phyloP scores from a whole-genome alignment of 2,797 vertebrate genomes.

The Dryobates pubescens region DNA sequence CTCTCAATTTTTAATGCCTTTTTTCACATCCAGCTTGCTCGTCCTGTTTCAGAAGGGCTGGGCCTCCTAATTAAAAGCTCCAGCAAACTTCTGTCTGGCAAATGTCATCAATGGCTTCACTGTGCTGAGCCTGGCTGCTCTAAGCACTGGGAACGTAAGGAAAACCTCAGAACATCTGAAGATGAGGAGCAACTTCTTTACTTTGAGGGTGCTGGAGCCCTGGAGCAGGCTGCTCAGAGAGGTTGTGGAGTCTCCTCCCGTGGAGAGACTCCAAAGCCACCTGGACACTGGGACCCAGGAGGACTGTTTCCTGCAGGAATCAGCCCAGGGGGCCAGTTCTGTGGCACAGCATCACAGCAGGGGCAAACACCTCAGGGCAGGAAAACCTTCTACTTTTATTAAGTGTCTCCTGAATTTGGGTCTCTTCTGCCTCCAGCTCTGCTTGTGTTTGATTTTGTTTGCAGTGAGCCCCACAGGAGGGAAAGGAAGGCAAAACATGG shows the following conservation, averaged over 20 bases:
- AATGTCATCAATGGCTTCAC: conserved; percentile 38
- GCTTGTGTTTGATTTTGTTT: not conserved
- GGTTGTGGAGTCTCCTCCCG: too few relatives aligned
- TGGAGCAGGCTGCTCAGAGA: too few relatives aligned
- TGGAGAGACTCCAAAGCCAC: too few relatives aligned
- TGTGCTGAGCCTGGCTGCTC: not conserved
- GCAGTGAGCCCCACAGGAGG: not conserved
- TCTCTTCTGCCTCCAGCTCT: not conserved
- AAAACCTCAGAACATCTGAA: too few relatives aligned
- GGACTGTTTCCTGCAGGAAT: not conserved
- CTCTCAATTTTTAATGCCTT: conserved; percentile 61
- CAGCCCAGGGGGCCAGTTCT: not conserved
- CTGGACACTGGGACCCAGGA: not conserved
- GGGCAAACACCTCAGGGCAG: not conserved
- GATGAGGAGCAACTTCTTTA: too few relatives aligned
- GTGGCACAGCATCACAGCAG: too few relatives aligned
- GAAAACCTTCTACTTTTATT: not conserved
- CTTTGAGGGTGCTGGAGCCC: too few relatives aligned
- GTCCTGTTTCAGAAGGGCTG: conserved; percentile 65
- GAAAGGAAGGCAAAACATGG: not conserved
- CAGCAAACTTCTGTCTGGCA: conserved; percentile 21
- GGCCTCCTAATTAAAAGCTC: conserved; percentile 55
- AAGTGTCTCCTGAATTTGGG: not conserved
- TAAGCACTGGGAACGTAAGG: not conserved
- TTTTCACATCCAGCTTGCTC: conserved; percentile 69